These are phyloP conservation scores for Orchestia grillus DNA, from an alignment of 1,140 invertebrate species.

Conservation along the genomic window DNA sequence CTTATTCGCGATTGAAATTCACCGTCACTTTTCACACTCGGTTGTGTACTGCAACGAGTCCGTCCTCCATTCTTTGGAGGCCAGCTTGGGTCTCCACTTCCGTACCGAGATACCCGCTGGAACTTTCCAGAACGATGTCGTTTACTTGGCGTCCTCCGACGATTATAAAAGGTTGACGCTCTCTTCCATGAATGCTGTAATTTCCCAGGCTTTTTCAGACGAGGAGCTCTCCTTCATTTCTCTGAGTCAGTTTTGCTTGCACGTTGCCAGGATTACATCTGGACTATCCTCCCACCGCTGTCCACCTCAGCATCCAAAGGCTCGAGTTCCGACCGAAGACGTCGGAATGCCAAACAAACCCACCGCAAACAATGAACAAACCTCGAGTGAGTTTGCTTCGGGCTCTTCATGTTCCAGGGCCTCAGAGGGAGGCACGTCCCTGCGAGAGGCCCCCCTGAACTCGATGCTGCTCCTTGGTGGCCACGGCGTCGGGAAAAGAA, in stretches of 20 bases:
- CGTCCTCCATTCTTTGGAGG: neutral
- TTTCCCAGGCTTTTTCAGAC: neutral
- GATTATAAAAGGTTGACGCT: neutral
- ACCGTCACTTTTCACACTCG: neutral
- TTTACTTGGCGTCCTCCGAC: neutral
- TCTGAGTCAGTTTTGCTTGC: neutral
- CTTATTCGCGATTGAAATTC: conserved; percentile 24
- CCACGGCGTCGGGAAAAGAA: neutral
- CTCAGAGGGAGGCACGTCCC: too few relatives aligned
- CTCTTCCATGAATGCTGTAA: neutral
- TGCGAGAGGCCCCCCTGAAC: neutral
- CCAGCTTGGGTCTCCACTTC: neutral
- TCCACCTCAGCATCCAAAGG: neutral
- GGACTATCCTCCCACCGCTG: neutral
- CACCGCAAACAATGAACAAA: neutral
- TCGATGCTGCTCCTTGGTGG: neutral
- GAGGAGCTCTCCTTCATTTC: neutral
- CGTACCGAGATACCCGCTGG: neutral
- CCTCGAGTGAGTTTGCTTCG: neutral
- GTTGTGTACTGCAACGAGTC: neutral
- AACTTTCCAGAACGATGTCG: too few relatives aligned
- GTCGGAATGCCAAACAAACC: neutral
- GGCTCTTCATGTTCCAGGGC: neutral
- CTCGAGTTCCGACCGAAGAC: neutral
- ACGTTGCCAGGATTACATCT: neutral